Percentiles rank a stretch among this genome's conserved stretches.
These are phyloP conservation scores for Leucophenga maculata DNA, from an alignment of 2,888 invertebrate species.

Conservation along the genomic window DNA sequence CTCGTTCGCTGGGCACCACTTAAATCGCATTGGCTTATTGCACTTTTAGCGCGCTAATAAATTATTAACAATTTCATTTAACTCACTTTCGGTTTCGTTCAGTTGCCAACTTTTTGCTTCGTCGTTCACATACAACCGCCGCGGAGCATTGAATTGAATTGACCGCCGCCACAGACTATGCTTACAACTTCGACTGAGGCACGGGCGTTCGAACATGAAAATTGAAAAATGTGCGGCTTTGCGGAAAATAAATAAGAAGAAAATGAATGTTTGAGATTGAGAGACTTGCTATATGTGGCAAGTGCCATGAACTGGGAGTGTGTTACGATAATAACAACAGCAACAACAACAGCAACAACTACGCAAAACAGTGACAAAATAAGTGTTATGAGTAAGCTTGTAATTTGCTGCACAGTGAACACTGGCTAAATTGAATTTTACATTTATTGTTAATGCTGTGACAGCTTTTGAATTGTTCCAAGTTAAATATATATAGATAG, in stretches of 20 bases:
- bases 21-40: constrained; percentile 26
- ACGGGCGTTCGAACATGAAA: constrained; percentile 49
- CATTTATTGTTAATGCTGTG: neutral
- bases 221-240: constrained; percentile 40
- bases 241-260: constrained; percentile 6
- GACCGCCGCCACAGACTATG: constrained; percentile 22
- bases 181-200: constrained; percentile 39
- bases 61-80: constrained; percentile 39
- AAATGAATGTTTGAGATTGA: neutral
- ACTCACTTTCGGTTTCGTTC: constrained; percentile 54
- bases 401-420: neutral
- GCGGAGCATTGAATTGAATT: constrained; percentile 18
- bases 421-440: neutral
- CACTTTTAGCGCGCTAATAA: constrained; percentile 36
- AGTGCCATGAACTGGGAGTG: constrained; percentile 26
- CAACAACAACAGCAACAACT: constrained; percentile 22
- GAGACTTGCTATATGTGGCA: constrained; percentile 26
- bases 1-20: constrained; percentile 29
- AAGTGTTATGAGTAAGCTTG: neutral
- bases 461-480: too few species aligned
- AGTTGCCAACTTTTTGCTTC: constrained; percentile 23
- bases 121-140: constrained; percentile 11
- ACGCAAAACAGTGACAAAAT: constrained; percentile 9
- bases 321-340: constrained; percentile 18
- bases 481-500: too few species aligned